Evolutionary conservation across 1,140 invertebrate species (phyloP), one percentile per base, ranked within the genome.

Genomic region (Orchesella cincta): DNA sequence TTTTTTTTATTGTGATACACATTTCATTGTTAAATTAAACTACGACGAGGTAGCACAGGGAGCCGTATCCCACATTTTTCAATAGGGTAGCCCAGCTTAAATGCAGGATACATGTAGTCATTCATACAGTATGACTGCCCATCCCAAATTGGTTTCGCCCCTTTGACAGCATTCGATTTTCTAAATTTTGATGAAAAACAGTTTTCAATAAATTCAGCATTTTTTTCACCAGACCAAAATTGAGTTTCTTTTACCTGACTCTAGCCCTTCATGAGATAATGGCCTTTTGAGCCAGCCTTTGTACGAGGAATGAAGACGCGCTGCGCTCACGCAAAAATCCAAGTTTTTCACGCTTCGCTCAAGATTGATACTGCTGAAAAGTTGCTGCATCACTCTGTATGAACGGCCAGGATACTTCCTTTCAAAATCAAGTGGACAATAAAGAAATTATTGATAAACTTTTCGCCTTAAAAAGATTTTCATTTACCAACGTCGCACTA

Each of bases 201-300:
- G 8, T 20, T 20, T 46, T 46, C 39, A 46, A 46, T 46, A 46
- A 46, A 12, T 46, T 12, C 20, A 57, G 23, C 23, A 14, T 18
- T 46, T 46, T 18, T 46, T 46, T 57, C 54, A 57, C 26, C 26
- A 57, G 26, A 57, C n/a, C 39, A 12, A 46, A 20, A 46, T 8
- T 8, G 16, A 31, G 26, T 33, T 67, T 29, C 29, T n/a, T 67
- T 67, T 67, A 18, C 62, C 8, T n/a, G 29, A 14, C 33, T 3
- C 62, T n/a, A 73, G 23, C n/a, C n/a, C n/a, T n/a, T n/a, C n/a
- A n/a, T 46, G 34, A 3, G 36, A 5, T 35, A 76, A 16, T 0
- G 79, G 79, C 39, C 79, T 52, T 29, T 78, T 77, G 8, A 80
- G 36, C 79, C 79, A 80, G 57, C 79, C 79, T 35, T 54, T 57